phyloP scores from a whole-genome alignment of 2,113 vertebrate species.

The Eidolon helvum region DNA sequence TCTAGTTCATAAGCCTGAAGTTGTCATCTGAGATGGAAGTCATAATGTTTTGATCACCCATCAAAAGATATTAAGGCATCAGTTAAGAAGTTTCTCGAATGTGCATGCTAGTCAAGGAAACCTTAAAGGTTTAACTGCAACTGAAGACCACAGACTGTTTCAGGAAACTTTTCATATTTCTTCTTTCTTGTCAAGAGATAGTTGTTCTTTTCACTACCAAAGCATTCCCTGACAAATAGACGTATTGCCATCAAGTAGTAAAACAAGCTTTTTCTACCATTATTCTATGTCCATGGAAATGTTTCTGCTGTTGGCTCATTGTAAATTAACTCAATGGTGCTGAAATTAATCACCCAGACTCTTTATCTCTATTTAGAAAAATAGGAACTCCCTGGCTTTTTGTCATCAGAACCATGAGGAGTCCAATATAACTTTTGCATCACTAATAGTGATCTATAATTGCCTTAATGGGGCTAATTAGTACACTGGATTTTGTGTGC shows the following conservation, averaged over 20 bases:
- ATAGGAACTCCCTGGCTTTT: conserved; percentile 44
- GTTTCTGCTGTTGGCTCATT: conserved; percentile 43
- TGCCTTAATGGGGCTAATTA: conserved; percentile 72
- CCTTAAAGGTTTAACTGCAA: background rate
- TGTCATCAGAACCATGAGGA: conserved; percentile 40
- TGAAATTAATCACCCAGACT: conserved; percentile 68
- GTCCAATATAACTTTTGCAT: conserved; percentile 36
- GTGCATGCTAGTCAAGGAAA: background rate
- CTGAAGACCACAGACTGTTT: background rate
- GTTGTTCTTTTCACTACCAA: background rate
- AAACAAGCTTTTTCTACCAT: conserved; percentile 39
- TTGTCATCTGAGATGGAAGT: conserved; percentile 35
- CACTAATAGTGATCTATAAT: conserved; percentile 59
- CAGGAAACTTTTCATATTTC: background rate
- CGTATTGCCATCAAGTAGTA: background rate
- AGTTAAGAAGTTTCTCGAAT: conserved; percentile 12
- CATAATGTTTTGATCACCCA: conserved; percentile 42
- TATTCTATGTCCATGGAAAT: conserved; percentile 28
- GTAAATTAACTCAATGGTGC: conserved; percentile 52
- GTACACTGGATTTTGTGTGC: conserved; percentile 61
- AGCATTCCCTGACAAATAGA: conserved; percentile 36
- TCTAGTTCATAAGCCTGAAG: background rate
- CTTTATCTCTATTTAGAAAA: conserved; percentile 69
- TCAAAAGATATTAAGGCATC: conserved; percentile 14
- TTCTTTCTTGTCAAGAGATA: conserved; percentile 40